Percentiles rank a stretch among this genome's conserved stretches.
phyloP scores from a whole-genome alignment of 2,888 invertebrate species.

The Lepidonotus clava region DNA sequence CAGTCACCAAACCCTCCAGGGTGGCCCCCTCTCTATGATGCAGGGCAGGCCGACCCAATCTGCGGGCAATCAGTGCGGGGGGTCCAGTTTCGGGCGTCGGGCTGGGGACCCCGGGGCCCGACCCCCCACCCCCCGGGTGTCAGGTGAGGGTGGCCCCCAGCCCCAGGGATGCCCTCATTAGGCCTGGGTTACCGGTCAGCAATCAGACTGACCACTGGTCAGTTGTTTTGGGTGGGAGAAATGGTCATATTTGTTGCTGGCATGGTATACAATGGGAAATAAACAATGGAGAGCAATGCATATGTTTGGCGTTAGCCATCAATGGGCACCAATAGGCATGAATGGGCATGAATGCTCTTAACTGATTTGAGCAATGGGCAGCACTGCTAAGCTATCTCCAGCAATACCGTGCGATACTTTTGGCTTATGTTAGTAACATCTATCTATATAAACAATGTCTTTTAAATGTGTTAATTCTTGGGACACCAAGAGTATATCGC shows the following conservation, averaged over 20 bases:
- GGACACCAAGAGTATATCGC: no score
- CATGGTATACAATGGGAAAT: no score
- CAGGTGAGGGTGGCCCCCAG: background rate
- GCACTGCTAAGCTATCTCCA: background rate
- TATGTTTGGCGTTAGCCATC: no score
- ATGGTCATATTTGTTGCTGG: background rate
- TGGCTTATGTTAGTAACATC: no score
- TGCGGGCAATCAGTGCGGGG: slow-evolving; percentile 3
- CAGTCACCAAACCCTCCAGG: no score
- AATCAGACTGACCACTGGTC: slow-evolving; percentile 32
- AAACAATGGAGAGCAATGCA: no score
- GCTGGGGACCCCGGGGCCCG: background rate
- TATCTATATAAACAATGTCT: no score
- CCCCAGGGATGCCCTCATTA: slow-evolving; percentile 21
- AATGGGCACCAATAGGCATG: no score
- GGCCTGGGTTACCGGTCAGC: background rate
- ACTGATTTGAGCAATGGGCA: background rate
- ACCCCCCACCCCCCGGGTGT: slow-evolving; percentile 5
- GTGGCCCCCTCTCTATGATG: no score
- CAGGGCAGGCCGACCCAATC: slow-evolving; percentile 8
- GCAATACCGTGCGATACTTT: no score
- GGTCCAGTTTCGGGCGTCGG: background rate
- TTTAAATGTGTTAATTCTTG: no score
- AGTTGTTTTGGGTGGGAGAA: background rate
- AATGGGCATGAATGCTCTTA: no score